A percentile compares a stretch with the other conserved stretches of the same genome.
Conservation (phyloP, 2,113 vertebrate genomes). For the human region DNA sequence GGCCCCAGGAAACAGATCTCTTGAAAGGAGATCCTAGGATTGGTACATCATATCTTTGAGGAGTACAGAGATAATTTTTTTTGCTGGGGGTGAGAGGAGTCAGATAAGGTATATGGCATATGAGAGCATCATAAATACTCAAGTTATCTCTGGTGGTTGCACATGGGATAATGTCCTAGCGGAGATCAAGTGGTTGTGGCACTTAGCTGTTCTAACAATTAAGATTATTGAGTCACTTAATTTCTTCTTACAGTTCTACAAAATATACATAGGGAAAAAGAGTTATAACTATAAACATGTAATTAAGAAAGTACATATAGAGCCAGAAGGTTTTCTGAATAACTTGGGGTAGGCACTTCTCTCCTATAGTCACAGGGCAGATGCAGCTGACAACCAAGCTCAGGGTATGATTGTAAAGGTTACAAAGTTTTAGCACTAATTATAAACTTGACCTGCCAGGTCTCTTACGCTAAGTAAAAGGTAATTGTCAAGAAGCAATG, state of each 20-base stretch:
- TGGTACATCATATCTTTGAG: neutral
- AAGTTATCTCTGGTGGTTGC: neutral
- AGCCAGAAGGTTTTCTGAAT: neutral
- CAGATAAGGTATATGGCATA: no score
- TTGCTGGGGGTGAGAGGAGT: neutral
- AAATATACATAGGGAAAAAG: neutral
- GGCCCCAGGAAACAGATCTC: neutral
- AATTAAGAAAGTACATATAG: neutral
- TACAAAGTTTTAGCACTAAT: neutral
- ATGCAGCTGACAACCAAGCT: neutral
- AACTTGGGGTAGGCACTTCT: neutral
- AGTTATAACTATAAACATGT: neutral
- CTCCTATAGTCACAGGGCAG: neutral
- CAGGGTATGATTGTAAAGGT: neutral
- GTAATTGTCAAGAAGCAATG: neutral
- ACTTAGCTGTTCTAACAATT: neutral
- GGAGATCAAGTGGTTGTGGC: neutral
- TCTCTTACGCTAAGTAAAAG: neutral
- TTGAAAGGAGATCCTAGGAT: neutral
- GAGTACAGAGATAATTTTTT: neutral
- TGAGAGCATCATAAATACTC: neutral
- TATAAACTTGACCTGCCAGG: neutral
- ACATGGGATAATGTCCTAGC: neutral
- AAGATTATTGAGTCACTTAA: neutral
- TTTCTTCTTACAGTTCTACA: neutral